Evolutionary conservation across 1,140 invertebrate species (phyloP).

Genomic region (Gryllus bimaculatus): DNA sequence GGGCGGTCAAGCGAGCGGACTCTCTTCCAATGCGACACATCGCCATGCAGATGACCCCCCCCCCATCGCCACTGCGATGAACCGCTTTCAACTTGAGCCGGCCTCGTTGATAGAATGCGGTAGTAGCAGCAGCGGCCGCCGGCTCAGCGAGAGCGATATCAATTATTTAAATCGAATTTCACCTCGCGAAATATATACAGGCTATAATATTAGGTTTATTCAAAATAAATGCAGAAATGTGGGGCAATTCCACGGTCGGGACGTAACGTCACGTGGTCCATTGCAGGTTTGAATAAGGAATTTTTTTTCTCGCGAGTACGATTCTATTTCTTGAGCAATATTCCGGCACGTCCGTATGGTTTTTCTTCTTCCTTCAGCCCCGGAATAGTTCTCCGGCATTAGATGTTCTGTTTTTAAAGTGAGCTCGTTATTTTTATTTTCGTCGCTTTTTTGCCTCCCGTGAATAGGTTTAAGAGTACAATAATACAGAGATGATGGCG

Average conservation of each 20-base stretch:
- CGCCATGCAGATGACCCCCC: neutral
- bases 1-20: conserved; percentile 6
- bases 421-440: conserved; percentile 2
- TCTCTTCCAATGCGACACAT: neutral
- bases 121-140: neutral
- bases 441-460: neutral
- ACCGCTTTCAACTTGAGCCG: too few relatives aligned
- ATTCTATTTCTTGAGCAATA: neutral
- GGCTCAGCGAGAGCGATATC: neutral
- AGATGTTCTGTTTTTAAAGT: neutral
- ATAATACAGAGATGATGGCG: neutral
- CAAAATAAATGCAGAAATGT: neutral
- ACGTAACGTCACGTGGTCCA: neutral
- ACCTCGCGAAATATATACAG: neutral
- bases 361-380: neutral
- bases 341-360: neutral
- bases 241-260: neutral
- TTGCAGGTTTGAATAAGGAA: neutral
- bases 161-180: conserved; percentile 2
- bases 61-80: too few relatives aligned
- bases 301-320: neutral
- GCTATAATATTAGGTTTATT: neutral
- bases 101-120: neutral
- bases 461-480: neutral
- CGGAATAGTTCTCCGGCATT: neutral